Conservation (phyloP, 2,113 vertebrate species). For the Amblyopsis rosae region DNA sequence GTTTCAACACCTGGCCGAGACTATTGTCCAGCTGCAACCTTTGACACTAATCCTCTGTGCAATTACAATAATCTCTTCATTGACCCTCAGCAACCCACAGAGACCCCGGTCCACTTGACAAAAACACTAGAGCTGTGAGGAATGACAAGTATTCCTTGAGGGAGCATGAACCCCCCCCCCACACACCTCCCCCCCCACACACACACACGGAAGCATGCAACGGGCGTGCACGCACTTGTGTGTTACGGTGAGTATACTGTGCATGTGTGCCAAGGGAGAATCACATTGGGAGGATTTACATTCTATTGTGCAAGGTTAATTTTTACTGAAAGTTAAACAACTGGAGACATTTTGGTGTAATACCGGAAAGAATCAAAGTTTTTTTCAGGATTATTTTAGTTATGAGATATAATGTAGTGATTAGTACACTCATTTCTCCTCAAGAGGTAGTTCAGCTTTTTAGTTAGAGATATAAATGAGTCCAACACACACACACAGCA, state of each 20-base stretch:
- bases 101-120: slow-evolving; percentile 63
- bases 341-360: no score
- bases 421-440: no score
- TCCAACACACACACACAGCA: no score
- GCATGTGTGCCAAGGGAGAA: slow-evolving; percentile 29
- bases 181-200: slow-evolving; percentile 18
- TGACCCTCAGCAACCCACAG: slow-evolving; percentile 50
- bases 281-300: slow-evolving; percentile 57
- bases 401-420: no score
- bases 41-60: slow-evolving; percentile 42
- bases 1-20: slow-evolving; percentile 18
- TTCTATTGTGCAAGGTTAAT: slow-evolving; percentile 55
- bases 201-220: background rate
- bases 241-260: background rate
- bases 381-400: no score
- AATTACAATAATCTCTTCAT: slow-evolving; percentile 59
- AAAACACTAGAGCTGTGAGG: slow-evolving; percentile 48
- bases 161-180: slow-evolving; percentile 32
- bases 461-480: no score
- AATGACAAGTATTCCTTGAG: slow-evolving; percentile 64
- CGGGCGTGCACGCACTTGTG: background rate
- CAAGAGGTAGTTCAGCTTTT: no score
- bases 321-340: slow-evolving; percentile 21
- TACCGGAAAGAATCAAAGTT: no score
- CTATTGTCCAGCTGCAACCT: slow-evolving; percentile 1